These are phyloP conservation scores for Axis porcinus DNA, from an alignment of 2,113 vertebrate genomes.

Conservation along the genomic window DNA sequence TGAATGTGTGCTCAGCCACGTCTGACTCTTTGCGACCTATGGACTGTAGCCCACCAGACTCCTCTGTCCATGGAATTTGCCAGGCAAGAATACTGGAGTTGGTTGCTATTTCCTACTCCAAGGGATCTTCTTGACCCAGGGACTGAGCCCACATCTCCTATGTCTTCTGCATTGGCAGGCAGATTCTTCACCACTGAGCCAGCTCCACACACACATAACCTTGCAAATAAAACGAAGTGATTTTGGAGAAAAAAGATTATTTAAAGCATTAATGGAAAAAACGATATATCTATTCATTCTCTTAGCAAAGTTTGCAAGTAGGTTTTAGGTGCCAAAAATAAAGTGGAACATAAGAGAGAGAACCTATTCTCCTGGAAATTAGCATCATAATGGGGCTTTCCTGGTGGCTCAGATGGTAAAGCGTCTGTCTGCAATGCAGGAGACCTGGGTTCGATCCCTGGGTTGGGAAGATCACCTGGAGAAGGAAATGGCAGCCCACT, in stretches of 20 bases:
- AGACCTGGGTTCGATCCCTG: too few species aligned
- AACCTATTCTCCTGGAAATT: not conserved
- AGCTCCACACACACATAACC: not conserved
- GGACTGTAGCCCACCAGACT: not conserved
- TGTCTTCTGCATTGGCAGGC: not conserved
- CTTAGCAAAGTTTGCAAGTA: not conserved
- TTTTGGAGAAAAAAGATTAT: not conserved
- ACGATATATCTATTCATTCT: not conserved
- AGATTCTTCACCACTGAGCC: not conserved
- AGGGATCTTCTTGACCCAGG: not conserved
- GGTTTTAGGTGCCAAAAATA: not conserved
- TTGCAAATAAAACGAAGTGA: conserved; percentile 7
- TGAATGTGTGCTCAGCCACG: not conserved
- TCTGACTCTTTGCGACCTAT: not conserved
- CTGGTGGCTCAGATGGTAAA: too few species aligned
- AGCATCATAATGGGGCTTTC: not conserved
- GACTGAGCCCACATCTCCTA: not conserved
- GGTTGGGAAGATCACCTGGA: too few species aligned
- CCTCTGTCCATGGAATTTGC: not conserved
- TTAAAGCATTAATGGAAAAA: not conserved
- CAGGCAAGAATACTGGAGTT: not conserved
- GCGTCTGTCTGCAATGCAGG: too few species aligned
- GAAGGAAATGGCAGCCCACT: too few species aligned
- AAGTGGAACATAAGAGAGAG: not conserved
- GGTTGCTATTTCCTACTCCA: not conserved